Conservation (phyloP, 2,888 invertebrate genomes). For the Frankliniella intonsa region DNA sequence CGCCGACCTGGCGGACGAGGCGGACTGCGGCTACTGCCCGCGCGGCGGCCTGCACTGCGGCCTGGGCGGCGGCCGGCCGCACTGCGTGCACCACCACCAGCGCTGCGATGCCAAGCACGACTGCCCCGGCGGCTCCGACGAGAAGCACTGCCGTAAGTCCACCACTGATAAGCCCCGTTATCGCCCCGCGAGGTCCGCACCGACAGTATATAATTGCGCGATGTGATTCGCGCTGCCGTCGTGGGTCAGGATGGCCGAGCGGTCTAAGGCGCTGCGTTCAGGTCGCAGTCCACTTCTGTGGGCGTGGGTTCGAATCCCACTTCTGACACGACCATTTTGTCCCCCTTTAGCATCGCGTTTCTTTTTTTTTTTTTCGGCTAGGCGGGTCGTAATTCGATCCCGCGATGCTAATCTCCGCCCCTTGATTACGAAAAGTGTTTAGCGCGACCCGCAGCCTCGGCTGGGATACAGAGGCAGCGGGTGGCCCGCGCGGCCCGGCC, state of each 20-base stretch:
- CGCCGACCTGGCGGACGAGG: slow-evolving; percentile 76
- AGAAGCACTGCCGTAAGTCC: slow-evolving; percentile 75
- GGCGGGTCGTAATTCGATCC: no score
- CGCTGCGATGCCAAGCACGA: slow-evolving; percentile 78
- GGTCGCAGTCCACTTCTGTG: slow-evolving; percentile 48
- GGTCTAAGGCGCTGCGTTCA: slow-evolving; percentile 73
- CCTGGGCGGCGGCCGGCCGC: slow-evolving; percentile 53
- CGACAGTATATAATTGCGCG: not conserved
- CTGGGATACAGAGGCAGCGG: no score
- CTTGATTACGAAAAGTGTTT: no score
- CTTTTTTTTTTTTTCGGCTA: no score
- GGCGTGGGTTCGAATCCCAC: slow-evolving; percentile 78
- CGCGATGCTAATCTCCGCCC: no score
- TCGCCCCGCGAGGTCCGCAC: not conserved
- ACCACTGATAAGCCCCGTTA: not conserved
- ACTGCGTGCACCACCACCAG: slow-evolving; percentile 65
- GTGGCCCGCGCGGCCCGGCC: no score
- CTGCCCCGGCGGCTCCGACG: slow-evolving; percentile 83
- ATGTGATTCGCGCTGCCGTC: no score
- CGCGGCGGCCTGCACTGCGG: slow-evolving; percentile 73
- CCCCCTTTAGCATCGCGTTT: no score
- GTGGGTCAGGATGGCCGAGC: slow-evolving; percentile 75
- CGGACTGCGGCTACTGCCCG: slow-evolving; percentile 71
- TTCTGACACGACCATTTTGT: slow-evolving; percentile 55
- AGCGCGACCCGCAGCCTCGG: no score